Evolutionary conservation across 2,797 vertebrate genomes (phyloP).

Genomic region (Sternarchorhynchus goeldii): DNA sequence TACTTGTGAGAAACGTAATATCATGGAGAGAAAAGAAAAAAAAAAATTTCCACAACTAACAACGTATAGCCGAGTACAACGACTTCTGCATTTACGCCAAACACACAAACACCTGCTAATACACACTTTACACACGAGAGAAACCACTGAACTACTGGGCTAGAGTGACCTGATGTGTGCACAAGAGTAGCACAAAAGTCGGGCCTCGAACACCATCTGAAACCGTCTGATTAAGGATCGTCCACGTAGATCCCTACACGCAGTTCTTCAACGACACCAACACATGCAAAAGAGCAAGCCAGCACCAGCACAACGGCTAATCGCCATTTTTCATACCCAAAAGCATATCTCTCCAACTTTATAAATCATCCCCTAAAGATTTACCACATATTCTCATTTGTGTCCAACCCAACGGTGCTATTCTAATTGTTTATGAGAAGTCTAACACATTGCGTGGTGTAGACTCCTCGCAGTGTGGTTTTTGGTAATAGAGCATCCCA

Average conservation of each 20-base stretch:
- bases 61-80: background rate
- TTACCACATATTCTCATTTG: background rate
- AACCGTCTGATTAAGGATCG: background rate
- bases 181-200: background rate
- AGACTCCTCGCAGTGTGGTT: background rate
- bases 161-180: background rate
- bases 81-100: background rate
- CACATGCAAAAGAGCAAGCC: background rate
- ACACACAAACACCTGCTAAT: background rate
- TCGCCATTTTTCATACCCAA: background rate
- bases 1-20: conserved; percentile 11
- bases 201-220: background rate
- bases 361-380: background rate
- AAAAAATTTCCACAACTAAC: background rate
- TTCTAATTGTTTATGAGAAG: background rate
- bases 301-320: background rate
- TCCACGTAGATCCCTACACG: background rate
- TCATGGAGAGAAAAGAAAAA: conserved; percentile 19
- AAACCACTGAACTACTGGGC: no score
- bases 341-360: background rate
- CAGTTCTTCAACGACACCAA: background rate
- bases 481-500: conserved; percentile 14
- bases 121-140: background rate
- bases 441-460: conserved; percentile 18
- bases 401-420: conserved; percentile 9